A percentile compares a stretch with the other conserved stretches of the same genome.
Evolutionary conservation across 2,888 invertebrate species (phyloP).

Genomic region (Meganola albula): DNA sequence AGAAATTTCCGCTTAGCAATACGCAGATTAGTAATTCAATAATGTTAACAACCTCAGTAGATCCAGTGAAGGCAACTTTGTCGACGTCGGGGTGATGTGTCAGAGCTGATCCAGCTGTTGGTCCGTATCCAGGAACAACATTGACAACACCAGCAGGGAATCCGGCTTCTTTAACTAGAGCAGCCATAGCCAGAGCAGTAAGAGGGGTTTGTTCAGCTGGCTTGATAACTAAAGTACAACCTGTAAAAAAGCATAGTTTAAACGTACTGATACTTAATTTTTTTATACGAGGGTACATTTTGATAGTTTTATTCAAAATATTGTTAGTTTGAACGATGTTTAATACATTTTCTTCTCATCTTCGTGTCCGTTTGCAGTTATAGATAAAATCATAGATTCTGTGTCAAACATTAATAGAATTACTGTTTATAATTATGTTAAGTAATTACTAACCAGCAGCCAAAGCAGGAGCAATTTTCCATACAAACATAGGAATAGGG

Average conservation of each 20-base stretch:
- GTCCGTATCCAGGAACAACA: conserved; percentile 91
- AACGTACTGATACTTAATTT: too few relatives aligned
- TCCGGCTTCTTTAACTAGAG: conserved; percentile 91
- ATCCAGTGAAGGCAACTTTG: conserved; percentile 87
- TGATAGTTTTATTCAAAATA: too few relatives aligned
- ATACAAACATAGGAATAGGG: conserved; percentile 93
- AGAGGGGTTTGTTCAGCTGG: conserved; percentile 97
- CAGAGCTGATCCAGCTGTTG: conserved; percentile 85
- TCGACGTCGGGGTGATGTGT: conserved; percentile 85
- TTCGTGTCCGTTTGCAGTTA: too few relatives aligned
- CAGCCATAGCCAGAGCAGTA: conserved; percentile 90
- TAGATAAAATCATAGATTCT: too few relatives aligned
- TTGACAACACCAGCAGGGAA: conserved; percentile 94
- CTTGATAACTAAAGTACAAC: conserved; percentile 90
- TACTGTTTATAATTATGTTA: too few relatives aligned
- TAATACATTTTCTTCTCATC: too few relatives aligned
- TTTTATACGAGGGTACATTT: too few relatives aligned
- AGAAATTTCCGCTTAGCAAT: too few relatives aligned
- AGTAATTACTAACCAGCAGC: conserved; percentile 77
- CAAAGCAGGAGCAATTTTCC: conserved; percentile 92
- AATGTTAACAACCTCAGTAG: conserved; percentile 64
- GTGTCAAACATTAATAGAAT: too few relatives aligned
- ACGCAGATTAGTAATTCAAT: too few relatives aligned
- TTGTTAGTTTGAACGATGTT: too few relatives aligned
- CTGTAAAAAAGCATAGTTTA: conserved; percentile 36